phyloP scores from a whole-genome alignment of 2,888 invertebrate species.

The Ephialtes manifestator region DNA sequence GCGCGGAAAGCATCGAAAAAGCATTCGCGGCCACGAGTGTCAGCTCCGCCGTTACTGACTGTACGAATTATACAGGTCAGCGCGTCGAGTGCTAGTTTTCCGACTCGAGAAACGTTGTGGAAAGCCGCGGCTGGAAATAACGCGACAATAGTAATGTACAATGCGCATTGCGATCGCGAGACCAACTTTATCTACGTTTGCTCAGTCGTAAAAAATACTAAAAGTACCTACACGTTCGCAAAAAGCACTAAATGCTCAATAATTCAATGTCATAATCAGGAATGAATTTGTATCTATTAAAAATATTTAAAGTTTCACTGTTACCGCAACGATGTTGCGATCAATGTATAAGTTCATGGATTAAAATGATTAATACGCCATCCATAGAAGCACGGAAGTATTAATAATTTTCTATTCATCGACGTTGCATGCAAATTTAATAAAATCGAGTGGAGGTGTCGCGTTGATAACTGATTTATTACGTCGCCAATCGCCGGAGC shows the following conservation, averaged over 20 bases:
- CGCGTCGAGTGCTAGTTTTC: constrained; percentile 32
- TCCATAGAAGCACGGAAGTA: not conserved
- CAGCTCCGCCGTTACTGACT: constrained; percentile 4
- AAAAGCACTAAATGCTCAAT: not conserved
- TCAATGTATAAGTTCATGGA: not conserved
- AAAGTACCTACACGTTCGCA: not conserved
- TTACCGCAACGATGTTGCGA: not conserved
- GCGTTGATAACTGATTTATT: constrained; percentile 11
- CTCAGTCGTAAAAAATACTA: not conserved
- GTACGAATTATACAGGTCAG: constrained; percentile 41
- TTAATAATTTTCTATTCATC: constrained; percentile 22
- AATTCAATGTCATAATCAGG: not conserved
- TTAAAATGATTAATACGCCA: constrained; percentile 14
- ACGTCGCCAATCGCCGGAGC: not conserved
- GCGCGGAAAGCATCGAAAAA: constrained; percentile 28
- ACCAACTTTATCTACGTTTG: not conserved
- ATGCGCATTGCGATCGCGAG: not conserved
- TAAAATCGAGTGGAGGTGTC: not conserved
- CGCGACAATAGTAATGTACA: not conserved
- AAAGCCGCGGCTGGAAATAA: constrained; percentile 18
- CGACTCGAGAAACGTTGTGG: constrained; percentile 23
- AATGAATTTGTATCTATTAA: not conserved
- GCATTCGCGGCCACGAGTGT: constrained; percentile 1
- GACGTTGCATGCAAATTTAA: not conserved
- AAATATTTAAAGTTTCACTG: not conserved